A percentile compares a stretch with the other conserved stretches of the same genome.
Evolutionary conservation across 92 coral and sea anemone species (phyloP).

Genomic region (Parazoanthus atlanticus): DNA sequence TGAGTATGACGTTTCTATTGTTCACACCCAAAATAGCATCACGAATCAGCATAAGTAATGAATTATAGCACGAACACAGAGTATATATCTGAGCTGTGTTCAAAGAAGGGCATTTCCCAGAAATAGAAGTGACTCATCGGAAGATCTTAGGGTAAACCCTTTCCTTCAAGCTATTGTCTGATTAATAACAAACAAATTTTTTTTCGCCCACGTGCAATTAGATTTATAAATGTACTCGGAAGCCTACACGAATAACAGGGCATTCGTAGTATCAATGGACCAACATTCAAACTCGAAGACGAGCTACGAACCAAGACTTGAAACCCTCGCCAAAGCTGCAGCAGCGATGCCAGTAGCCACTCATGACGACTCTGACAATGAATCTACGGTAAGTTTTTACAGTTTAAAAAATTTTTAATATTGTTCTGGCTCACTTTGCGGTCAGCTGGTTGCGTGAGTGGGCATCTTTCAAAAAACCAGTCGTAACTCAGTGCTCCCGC

Average conservation of each 20-base stretch:
- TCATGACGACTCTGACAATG: constrained; percentile 82
- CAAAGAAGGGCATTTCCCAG: constrained; percentile 44
- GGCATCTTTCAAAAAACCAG: constrained; percentile 7
- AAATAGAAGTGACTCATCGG: constrained; percentile 36
- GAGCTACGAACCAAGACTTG: constrained; percentile 19
- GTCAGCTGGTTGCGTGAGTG: background rate
- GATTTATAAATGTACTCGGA: constrained; percentile 46
- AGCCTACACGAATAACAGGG: constrained; percentile 10
- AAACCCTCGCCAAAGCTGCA: constrained; percentile 41
- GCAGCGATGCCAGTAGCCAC: constrained; percentile 81
- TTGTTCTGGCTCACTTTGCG: background rate
- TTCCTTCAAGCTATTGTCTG: background rate
- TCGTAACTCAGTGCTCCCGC: background rate
- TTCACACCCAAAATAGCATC: constrained; percentile 24
- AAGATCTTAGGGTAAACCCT: background rate
- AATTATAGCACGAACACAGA: no score
- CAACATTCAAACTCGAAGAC: constrained; percentile 8
- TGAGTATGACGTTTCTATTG: constrained; percentile 3
- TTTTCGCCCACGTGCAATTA: constrained; percentile 34
- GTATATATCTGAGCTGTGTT: background rate
- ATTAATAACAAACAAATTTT: background rate
- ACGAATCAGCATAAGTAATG: constrained; percentile 11
- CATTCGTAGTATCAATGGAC: constrained; percentile 41
- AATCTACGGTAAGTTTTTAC: constrained; percentile 75
- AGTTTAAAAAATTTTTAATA: background rate